Base-by-base conservation (phyloP, 1,140 invertebrate genomes). In the Cephus cinctus region DNA sequence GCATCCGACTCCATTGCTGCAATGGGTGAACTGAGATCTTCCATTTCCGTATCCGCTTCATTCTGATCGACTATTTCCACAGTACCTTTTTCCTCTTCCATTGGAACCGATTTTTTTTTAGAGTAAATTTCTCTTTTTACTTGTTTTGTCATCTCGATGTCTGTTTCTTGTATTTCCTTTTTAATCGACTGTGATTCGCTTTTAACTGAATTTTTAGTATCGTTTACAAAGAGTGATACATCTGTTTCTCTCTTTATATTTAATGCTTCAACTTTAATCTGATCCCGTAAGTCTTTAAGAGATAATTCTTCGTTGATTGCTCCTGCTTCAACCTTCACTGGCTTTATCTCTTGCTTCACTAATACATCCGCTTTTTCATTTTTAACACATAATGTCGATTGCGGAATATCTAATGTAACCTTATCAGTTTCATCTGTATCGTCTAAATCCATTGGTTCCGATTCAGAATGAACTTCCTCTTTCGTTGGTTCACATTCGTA, bases 21-120 rank as follows among this genome's bases (percentile, higher is more conserved):
- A 5, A 67, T 57, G 0, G 69, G 69, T 30, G 71, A 76, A 46
- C 69, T 73, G 1, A 71, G 57, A 36, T 69, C 75, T 9, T 69
- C 70, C 43, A 61, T 59, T 35, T 68, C 67, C 0, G 54, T 61
- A 14, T 69, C 63, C 2, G 56, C 59, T 43, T 60, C 65, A 22
- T 69, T 57, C n/a, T 69, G 63, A 57, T 70, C 63, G 4, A 62
- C 55, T 34, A 75, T 75, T 45, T 78, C 75, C 0, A 76, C 67
- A 1, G 65, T 65, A n/a, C 63, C 65, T 48, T 63, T 60, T 8
- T 55, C 49, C 1, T 32, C 47, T 12, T 18, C 34, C 25, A 21
- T 22, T 15, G 14, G 19, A 27, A 23, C 2, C 21, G n/a, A 4
- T 30, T 32, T 9, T 40, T 38, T 16, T n/a, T 34, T 47, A n/a